These are phyloP conservation scores for Lycia hirtaria DNA, from an alignment of 2,888 invertebrate genomes.

Conservation along the genomic window DNA sequence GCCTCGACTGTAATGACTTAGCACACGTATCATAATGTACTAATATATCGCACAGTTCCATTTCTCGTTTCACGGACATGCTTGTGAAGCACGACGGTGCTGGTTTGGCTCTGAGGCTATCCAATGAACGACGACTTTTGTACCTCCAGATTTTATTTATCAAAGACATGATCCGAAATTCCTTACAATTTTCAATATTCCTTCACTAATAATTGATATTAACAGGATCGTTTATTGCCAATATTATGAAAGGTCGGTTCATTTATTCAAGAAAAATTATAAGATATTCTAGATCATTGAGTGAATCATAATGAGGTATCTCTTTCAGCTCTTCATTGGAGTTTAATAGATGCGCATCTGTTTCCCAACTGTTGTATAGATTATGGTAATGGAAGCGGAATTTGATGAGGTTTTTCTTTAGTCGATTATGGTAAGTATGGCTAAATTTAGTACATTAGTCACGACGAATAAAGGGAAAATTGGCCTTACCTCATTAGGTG, in stretches of 20 bases:
- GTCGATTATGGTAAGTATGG: not conserved
- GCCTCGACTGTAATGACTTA: too few species aligned
- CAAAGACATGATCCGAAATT: not conserved
- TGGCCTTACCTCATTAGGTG: too few species aligned
- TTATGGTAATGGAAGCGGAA: slow-evolving; percentile 19
- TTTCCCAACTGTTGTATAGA: slow-evolving; percentile 15
- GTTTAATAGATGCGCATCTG: slow-evolving; percentile 24
- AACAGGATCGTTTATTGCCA: slow-evolving; percentile 24
- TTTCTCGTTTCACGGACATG: too few species aligned
- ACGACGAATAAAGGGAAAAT: too few species aligned
- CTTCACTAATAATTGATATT: slow-evolving; percentile 26
- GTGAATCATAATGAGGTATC: slow-evolving; percentile 13
- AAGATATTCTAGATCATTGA: slow-evolving; percentile 6
- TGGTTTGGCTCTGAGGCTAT: too few species aligned
- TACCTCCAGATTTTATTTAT: too few species aligned
- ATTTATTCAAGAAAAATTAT: slow-evolving; percentile 1
- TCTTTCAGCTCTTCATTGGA: slow-evolving; percentile 19
- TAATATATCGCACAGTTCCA: too few species aligned
- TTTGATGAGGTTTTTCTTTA: slow-evolving; percentile 16
- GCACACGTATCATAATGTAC: too few species aligned
- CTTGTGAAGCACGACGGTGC: too few species aligned
- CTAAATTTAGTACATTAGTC: not conserved
- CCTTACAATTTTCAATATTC: slow-evolving; percentile 15
- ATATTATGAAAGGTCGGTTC: slow-evolving; percentile 11
- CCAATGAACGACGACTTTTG: too few species aligned